Conservation (phyloP, 2,888 invertebrate species). For the Drosophila ustulata region DNA sequence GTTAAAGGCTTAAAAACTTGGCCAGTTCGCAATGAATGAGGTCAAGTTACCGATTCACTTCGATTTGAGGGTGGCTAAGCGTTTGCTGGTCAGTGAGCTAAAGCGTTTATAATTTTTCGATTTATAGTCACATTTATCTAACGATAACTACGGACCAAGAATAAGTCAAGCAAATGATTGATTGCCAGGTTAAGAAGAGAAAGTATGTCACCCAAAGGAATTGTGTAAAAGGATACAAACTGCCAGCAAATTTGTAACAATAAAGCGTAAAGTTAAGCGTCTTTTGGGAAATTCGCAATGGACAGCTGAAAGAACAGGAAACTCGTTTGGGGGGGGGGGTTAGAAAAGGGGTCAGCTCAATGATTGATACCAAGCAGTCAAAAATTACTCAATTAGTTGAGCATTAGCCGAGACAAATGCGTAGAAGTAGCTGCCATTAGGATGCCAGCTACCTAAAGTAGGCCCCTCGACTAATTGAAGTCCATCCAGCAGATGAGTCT, state of each 20-base stretch:
- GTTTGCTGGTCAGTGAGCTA: conserved; percentile 60
- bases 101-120: conserved; percentile 83
- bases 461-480: conserved; percentile 48
- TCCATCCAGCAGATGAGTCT: conserved; percentile 11
- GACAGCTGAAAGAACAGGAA: conserved; percentile 52
- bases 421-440: conserved; percentile 42
- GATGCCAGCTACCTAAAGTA: conserved; percentile 32
- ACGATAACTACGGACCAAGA: conserved; percentile 51
- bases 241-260: conserved; percentile 76
- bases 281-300: conserved; percentile 77
- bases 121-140: conserved; percentile 83
- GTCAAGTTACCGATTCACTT: no score
- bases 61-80: conserved; percentile 38
- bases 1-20: conserved; percentile 68
- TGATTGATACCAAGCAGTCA: conserved; percentile 70
- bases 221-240: conserved; percentile 60
- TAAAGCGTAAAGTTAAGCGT: conserved; percentile 71
- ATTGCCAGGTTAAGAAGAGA: conserved; percentile 70
- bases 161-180: conserved; percentile 80
- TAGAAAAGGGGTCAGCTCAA: conserved; percentile 35
- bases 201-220: conserved; percentile 73
- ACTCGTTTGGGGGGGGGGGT: conserved; percentile 51
- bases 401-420: conserved; percentile 64
- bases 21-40: conserved; percentile 19
- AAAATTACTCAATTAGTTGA: conserved; percentile 80